Evolutionary conservation across 2,797 vertebrate genomes (phyloP), one percentile per base, ranked within the genome.

Genomic region (Aythya fuligula): DNA sequence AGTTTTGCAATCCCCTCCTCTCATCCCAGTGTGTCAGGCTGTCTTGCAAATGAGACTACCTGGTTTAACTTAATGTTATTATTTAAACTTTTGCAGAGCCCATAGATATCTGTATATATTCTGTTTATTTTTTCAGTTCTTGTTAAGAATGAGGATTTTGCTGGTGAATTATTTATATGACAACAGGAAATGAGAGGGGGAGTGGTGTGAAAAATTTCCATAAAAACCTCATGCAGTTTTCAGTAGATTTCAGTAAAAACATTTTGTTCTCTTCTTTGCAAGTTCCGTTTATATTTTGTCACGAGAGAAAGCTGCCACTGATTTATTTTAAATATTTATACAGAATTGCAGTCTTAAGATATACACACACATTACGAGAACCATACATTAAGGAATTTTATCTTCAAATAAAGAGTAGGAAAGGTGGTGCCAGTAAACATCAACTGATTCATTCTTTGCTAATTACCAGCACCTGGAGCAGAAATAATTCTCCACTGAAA

Each of bases 81-180:
- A 73, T 43, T 45, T 36, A 30, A 61, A 67, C 57, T 56, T 94
- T 75, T 81, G 74, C 84, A 90, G 92, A 88, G 72, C 69, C 64
- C 20, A n/a, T 39, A 38, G 25, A 9, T 71, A 89, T 71, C 64
- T 76, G 69, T 75, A 74, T 47, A 78, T 61, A 51, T 83, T 75
- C 76, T 71, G 24, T 91, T 95, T 91, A 58, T 96, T 93, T 88
- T 85, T 78, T 90, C 88, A 38, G 67, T 94, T 77, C 91, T 88
- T 79, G 47, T 78, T 95, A 77, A 66, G 94, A 94, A 88, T 74
- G 61, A 87, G 72, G 70, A 79, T 95, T 93, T 93, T 92, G 88
- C 76, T 95, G n/a, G 84, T 94, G 82, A 97, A 96, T 98, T 97
- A 98, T 98, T 98, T 96, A 98, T 97, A 77, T 51, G 53, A 78